Base-by-base conservation (phyloP, 2,888 invertebrate species). In the Cataglyphis albicans region DNA sequence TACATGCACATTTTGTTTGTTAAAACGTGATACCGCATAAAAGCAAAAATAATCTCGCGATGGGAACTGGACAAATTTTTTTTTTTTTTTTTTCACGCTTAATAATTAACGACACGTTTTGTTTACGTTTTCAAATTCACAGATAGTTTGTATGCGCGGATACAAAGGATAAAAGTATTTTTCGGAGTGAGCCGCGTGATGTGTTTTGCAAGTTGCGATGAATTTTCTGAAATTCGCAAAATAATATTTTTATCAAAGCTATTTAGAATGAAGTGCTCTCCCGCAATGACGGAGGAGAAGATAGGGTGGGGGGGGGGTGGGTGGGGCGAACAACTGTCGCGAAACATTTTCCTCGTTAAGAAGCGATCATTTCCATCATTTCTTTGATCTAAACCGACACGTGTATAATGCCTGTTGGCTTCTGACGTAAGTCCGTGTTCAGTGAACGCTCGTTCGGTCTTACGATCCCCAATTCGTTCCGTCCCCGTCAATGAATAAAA, bases 401-500 rank as follows among this genome's bases (percentile, higher is more conserved):
- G 52, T 81, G 73, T 76, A 84, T 83, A 76, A 86, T 80, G 72
- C 81, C 82, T 83, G 70, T 57, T 65, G 81, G 70, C n/a, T 25
- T 80, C 52, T 55, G 68, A 78, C 67, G 25, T 75, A 61, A 67
- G 74, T 38, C 82, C 84, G 67, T 72, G 48, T 55, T 85, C 85
- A 63, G 81, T 75, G 82, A 81, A 65, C 78, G 70, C 59, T 52
- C 61, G 57, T 61, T 59, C 52, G 25, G 57, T 59, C 78, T 78
- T 65, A 78, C 68, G 84, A 88, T 82, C 70, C 70, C 57, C 74
- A 84, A 89, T 87, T 89, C 65, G 82, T 41, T 38, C 76, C 64
- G 52, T 52, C 81, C 64, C 89, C 67, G 83, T 86, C 86, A 85
- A 89, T 86, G 86, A 85, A 84, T 89, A 86, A 89, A 89, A 89